phyloP scores from a whole-genome alignment of 2,113 vertebrate species.

The Cairina moschata region DNA sequence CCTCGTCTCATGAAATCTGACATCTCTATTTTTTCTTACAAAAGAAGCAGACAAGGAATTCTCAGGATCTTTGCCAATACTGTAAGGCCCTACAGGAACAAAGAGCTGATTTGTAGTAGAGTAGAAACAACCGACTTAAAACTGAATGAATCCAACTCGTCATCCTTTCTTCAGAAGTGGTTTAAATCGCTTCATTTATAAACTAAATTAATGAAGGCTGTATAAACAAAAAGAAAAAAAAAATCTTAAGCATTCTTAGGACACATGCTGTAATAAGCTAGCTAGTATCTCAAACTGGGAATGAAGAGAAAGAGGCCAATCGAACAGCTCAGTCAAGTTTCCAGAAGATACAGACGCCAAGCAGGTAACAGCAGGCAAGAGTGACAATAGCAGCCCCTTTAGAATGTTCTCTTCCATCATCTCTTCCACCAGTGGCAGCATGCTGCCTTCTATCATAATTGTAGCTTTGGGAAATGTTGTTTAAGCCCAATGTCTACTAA shows the following conservation, averaged over 20 bases:
- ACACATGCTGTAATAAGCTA: neutral
- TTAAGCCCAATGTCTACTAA: neutral
- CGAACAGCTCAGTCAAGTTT: neutral
- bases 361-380: neutral
- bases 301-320: neutral
- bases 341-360: neutral
- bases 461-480: too few species aligned
- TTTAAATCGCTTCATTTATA: neutral
- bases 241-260: neutral
- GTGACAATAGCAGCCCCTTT: neutral
- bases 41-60: neutral
- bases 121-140: neutral
- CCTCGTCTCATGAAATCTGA: neutral
- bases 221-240: neutral
- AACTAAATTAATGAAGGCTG: neutral
- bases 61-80: neutral
- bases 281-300: accelerated
- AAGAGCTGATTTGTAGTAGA: neutral
- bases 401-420: neutral
- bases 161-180: neutral
- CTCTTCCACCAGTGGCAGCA: neutral
- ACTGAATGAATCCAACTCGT: neutral
- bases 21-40: neutral
- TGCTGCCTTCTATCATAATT: neutral
- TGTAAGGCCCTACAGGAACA: neutral